Conservation (phyloP, 2,888 invertebrate species). For the Chymomyza fuscimana region DNA sequence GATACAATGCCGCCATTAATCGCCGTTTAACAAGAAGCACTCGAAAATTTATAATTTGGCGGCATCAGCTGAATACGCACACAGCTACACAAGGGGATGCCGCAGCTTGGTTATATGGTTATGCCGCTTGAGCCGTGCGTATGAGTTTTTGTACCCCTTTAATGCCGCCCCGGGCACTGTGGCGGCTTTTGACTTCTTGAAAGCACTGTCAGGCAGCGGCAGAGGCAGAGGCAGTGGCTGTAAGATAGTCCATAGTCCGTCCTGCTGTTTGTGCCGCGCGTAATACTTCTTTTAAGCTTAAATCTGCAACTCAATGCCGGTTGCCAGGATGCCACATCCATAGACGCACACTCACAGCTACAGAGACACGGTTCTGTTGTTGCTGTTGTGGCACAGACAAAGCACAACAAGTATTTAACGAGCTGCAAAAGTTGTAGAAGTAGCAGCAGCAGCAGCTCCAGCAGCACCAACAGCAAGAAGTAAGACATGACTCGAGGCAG, state of each 20-base stretch:
- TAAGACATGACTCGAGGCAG: conserved; percentile 40
- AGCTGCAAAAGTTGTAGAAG: conserved; percentile 55
- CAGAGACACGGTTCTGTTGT: conserved; percentile 45
- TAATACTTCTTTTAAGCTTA: conserved; percentile 69
- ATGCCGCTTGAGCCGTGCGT: not conserved
- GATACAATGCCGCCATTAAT: conserved; percentile 59
- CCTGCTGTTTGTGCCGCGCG: conserved; percentile 48
- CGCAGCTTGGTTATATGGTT: conserved; percentile 6
- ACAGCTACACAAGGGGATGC: conserved; percentile 24
- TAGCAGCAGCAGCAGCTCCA: conserved; percentile 5
- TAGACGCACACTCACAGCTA: not conserved
- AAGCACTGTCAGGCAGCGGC: not conserved
- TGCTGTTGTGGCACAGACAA: conserved; percentile 54
- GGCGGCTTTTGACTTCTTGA: conserved; percentile 50
- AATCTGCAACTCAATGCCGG: conserved; percentile 23
- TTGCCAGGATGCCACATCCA: not conserved
- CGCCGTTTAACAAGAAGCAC: conserved; percentile 66
- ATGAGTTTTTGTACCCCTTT: not conserved
- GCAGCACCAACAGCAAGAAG: conserved; percentile 14
- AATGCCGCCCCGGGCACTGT: conserved; percentile 47
- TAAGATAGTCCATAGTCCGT: not conserved
- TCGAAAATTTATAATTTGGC: not conserved
- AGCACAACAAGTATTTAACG: conserved; percentile 63
- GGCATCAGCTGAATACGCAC: not conserved
- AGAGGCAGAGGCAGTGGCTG: too few species aligned